Base-by-base conservation (phyloP, 2,113 vertebrate genomes). In the Sander vitreus region DNA sequence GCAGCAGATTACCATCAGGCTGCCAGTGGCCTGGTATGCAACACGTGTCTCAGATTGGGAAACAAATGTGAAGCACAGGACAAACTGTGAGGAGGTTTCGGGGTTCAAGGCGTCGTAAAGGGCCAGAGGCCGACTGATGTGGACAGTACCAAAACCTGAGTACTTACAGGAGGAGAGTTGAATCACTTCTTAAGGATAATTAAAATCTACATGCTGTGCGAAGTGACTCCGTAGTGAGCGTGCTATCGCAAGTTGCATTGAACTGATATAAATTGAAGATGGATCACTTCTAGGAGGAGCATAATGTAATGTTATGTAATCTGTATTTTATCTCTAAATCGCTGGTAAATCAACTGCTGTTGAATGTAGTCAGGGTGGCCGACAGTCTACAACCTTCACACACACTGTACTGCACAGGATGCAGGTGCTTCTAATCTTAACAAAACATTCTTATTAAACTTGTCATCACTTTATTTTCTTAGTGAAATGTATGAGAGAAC, bases 1-100 rank as follows among this genome's bases (percentile, higher is more conserved):
- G 76, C 62, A 76, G 76, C 74, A 88, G 91, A 93, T 92, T 88
- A 89, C 36, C 76, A 92, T 93, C 90, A 66, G 78, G 79, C 84
- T 78, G 85, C 82, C 77, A 65, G 80, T n/a, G 36, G 55, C 71
- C 74, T 90, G 91, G 92, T 86, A 90, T 93, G 91, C 86, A 83
- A 62, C 78, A 66, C 53, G n/a, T 57, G 70, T 69, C 57, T 68
- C 15, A 23, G 72, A 67, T 2, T 53, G 58, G 47, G 69, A 66
- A 83, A 66, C 57, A 76, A 86, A 80, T 36, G 59, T 68, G 65
- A n/a, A 45, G n/a, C 15, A 33, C 36, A 23, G 69, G 51, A 71
- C 33, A 48, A 16, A 59, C 9, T 2, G 51, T 5, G 33, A 66
- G 36, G 43, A 45, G 0, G 50, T 33, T 50, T 33, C 5, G 30